Evolutionary conservation across 1,140 invertebrate genomes (phyloP).

Genomic region (Caenorhabditis inopinata): DNA sequence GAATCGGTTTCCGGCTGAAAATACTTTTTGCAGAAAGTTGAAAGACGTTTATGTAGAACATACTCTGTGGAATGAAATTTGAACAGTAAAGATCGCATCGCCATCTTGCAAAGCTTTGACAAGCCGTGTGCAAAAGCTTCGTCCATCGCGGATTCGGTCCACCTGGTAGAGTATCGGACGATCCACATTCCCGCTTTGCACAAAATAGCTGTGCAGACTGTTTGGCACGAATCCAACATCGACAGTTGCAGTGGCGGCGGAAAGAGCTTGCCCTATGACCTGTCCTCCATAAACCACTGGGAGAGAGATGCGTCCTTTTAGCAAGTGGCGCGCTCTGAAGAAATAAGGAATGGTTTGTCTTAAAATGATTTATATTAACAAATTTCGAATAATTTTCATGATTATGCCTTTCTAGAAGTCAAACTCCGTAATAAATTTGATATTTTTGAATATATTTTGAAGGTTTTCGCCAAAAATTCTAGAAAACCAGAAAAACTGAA

Average conservation of each 20-base stretch:
- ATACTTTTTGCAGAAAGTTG: background rate
- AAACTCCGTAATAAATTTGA: too few relatives aligned
- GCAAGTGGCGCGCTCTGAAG: conserved; percentile 42
- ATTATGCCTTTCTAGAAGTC: too few relatives aligned
- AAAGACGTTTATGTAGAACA: background rate
- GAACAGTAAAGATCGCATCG: conserved; percentile 65
- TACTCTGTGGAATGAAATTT: conserved; percentile 66
- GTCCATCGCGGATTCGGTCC: conserved; percentile 66
- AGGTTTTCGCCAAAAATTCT: too few relatives aligned
- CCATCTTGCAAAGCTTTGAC: conserved; percentile 67
- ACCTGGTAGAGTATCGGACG: conserved; percentile 67
- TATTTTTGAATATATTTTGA: too few relatives aligned
- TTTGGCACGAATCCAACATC: conserved; percentile 39
- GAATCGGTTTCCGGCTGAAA: conserved; percentile 58
- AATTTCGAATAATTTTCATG: too few relatives aligned
- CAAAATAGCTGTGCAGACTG: conserved; percentile 48
- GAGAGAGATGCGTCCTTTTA: conserved; percentile 38
- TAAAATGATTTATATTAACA: too few relatives aligned
- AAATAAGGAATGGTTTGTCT: too few relatives aligned
- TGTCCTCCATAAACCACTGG: conserved; percentile 48
- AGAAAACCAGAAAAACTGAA: too few relatives aligned
- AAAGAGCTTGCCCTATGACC: conserved; percentile 65
- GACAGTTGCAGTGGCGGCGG: conserved; percentile 66
- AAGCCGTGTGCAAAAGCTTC: conserved; percentile 64
- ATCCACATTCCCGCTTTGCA: conserved; percentile 61